Conservation (phyloP, 2,888 invertebrate species). For the Boloria selene region DNA sequence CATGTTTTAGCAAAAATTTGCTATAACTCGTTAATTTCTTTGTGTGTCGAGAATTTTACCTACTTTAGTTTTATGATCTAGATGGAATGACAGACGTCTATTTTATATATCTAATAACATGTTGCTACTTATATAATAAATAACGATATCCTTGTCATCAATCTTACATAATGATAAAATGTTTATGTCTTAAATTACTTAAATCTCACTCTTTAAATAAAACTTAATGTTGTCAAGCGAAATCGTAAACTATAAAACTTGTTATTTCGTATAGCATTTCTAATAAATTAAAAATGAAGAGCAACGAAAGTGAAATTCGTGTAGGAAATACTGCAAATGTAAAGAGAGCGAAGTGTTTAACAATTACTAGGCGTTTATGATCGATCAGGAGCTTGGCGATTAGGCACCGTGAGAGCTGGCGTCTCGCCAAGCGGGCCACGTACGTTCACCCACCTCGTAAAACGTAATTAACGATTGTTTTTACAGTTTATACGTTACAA, state of each 20-base stretch:
- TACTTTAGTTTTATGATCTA: constrained; percentile 18
- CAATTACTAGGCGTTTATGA: constrained; percentile 74
- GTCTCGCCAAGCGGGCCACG: constrained; percentile 75
- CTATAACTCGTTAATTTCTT: constrained; percentile 9
- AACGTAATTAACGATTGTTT: constrained; percentile 69
- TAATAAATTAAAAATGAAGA: not conserved
- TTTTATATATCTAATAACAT: too few species aligned
- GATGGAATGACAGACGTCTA: constrained; percentile 9
- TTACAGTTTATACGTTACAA: constrained; percentile 58
- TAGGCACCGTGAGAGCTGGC: constrained; percentile 79
- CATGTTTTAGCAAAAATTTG: constrained; percentile 13
- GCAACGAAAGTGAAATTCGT: not conserved
- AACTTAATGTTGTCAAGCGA: too few species aligned
- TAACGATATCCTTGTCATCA: too few species aligned
- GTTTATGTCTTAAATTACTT: too few species aligned
- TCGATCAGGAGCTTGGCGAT: constrained; percentile 73
- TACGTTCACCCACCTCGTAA: constrained; percentile 72
- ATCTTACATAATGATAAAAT: too few species aligned
- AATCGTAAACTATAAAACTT: too few species aligned
- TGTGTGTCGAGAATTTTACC: constrained; percentile 9
- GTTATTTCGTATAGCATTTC: too few species aligned
- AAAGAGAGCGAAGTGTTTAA: constrained; percentile 45
- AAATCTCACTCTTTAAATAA: too few species aligned
- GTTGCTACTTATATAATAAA: too few species aligned
- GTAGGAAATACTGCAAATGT: not conserved